A percentile compares a stretch with the other conserved stretches of the same genome.
These are phyloP conservation scores for Leptinotarsa tumamoca DNA, from an alignment of 2,888 invertebrate genomes.

Conservation along the genomic window DNA sequence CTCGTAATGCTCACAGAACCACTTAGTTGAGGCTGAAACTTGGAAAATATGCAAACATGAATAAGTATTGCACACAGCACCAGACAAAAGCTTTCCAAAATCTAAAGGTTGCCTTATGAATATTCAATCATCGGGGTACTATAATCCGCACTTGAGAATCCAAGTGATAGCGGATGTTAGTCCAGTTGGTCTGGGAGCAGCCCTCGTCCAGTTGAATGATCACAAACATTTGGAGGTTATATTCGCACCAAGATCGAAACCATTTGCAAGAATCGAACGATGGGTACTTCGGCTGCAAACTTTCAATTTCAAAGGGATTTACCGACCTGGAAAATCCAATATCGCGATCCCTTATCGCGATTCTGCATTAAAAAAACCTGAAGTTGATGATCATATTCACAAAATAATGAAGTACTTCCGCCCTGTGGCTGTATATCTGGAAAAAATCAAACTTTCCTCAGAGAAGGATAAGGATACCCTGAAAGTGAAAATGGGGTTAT, in stretches of 20 bases:
- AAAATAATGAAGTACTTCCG: conserved; percentile 7
- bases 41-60: conserved; percentile 17
- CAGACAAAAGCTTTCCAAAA: conserved; percentile 28
- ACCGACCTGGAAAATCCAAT: too few relatives aligned
- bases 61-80: conserved; percentile 31
- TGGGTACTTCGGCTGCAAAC: conserved; percentile 34
- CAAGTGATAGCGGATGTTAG: conserved; percentile 52
- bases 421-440: background rate
- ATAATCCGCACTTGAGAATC: conserved; percentile 43
- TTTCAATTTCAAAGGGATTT: conserved; percentile 21
- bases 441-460: background rate
- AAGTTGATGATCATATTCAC: background rate
- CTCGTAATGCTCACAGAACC: conserved; percentile 13
- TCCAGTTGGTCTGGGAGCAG: conserved; percentile 13
- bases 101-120: conserved; percentile 33
- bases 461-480: background rate
- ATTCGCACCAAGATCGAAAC: too few relatives aligned
- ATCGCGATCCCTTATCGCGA: too few relatives aligned
- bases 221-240: too few relatives aligned
- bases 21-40: conserved; percentile 16
- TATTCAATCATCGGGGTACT: conserved; percentile 44
- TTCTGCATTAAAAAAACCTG: background rate
- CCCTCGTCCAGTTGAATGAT: background rate
- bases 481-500: background rate
- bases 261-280: conserved; percentile 11